Percentiles rank a stretch among this genome's conserved stretches.
Evolutionary conservation across 2,797 vertebrate species (phyloP).

Genomic region (Acanthurus lineatus): DNA sequence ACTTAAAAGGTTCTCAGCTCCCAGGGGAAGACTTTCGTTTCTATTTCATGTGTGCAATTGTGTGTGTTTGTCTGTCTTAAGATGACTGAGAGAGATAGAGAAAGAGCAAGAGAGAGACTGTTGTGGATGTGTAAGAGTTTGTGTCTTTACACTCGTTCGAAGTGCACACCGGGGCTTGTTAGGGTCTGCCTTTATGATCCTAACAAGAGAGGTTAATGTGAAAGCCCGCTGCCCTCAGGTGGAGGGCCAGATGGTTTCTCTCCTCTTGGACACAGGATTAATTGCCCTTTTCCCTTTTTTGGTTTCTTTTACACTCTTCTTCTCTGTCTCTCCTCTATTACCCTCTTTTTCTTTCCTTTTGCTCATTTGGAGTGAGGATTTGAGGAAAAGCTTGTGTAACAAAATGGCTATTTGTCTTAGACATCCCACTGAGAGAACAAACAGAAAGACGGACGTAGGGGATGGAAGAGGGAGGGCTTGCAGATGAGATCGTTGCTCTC

Average conservation of each 20-base stretch:
- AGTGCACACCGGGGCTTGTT: conserved; percentile 76
- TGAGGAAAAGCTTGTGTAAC: conserved; percentile 55
- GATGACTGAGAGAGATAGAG: not conserved
- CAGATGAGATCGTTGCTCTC: conserved; percentile 67
- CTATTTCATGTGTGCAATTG: conserved; percentile 57
- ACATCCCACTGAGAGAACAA: conserved; percentile 65
- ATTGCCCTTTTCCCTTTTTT: conserved; percentile 57
- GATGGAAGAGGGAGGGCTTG: conserved; percentile 40
- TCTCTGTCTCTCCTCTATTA: conserved; percentile 28
- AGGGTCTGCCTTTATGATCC: conserved; percentile 75
- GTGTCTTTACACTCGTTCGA: conserved; percentile 71
- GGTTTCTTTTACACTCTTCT: conserved; percentile 45
- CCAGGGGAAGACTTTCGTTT: conserved; percentile 71
- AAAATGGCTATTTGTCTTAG: conserved; percentile 67
- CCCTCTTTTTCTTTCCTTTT: conserved; percentile 24
- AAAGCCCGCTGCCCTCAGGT: conserved; percentile 78
- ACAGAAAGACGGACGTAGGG: conserved; percentile 56
- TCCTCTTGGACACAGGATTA: conserved; percentile 72
- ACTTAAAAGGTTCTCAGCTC: conserved; percentile 80
- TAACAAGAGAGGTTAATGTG: conserved; percentile 82
- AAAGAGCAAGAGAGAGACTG: conserved; percentile 6
- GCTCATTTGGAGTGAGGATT: conserved; percentile 44
- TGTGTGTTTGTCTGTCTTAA: conserved; percentile 20
- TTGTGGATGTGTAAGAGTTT: conserved; percentile 37
- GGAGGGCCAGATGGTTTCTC: conserved; percentile 77